phyloP scores from a whole-genome alignment of 37 sponge, comb jelly and placozoan genomes.

The Agelas oroides region DNA sequence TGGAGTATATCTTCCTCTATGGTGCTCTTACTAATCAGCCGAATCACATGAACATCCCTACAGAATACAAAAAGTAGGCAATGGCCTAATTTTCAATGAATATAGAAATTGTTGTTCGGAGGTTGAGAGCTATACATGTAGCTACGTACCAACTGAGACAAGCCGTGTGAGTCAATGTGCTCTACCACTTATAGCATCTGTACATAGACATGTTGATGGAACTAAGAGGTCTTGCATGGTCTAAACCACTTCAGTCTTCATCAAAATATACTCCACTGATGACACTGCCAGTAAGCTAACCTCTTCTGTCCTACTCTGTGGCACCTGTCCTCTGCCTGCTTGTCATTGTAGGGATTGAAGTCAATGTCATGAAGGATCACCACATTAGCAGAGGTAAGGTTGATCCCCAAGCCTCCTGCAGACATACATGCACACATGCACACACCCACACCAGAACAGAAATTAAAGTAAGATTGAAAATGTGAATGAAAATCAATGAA shows the following conservation, averaged over 20 bases:
- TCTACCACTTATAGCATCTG: background rate
- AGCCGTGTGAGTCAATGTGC: background rate
- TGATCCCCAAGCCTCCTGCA: constrained; percentile 74
- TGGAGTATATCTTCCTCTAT: constrained; percentile 59
- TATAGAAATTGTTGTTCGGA: too few species aligned
- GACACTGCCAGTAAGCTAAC: constrained; percentile 33
- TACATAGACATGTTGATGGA: background rate
- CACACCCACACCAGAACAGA: too few species aligned
- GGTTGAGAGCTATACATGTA: too few species aligned
- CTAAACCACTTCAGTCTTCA: too few species aligned
- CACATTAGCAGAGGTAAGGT: constrained; percentile 72
- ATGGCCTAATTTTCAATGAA: too few species aligned
- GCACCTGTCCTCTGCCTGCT: constrained; percentile 74
- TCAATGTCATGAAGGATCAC: constrained; percentile 71
- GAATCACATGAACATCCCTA: constrained; percentile 47
- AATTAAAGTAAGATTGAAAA: too few species aligned
- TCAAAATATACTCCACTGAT: too few species aligned
- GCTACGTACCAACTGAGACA: background rate
- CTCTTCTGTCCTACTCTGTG: constrained; percentile 71
- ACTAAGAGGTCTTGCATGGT: background rate
- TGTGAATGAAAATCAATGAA: too few species aligned
- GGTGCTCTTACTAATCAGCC: constrained; percentile 52
- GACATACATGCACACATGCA: background rate
- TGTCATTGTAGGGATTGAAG: constrained; percentile 76
- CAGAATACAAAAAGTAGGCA: too few species aligned